Evolutionary conservation across 2,797 vertebrate genomes (phyloP).

Genomic region (Anabas testudineus): DNA sequence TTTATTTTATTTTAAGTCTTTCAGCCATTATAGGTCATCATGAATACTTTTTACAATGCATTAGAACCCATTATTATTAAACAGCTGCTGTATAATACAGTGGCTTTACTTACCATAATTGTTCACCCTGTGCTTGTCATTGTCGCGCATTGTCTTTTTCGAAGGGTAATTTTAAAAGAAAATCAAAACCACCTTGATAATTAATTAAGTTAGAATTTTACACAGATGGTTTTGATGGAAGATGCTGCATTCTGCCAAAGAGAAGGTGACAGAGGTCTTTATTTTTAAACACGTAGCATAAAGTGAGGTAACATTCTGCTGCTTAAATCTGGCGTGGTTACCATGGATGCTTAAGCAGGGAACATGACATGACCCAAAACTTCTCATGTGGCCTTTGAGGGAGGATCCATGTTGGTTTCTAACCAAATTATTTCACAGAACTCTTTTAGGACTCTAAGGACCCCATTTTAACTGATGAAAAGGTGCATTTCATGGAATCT

Average conservation of each 20-base stretch:
- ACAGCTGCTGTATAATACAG: conserved; percentile 10
- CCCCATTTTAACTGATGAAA: no score
- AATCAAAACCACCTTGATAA: conserved; percentile 1
- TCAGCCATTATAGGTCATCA: conserved; percentile 6
- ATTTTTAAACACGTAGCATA: conserved; percentile 7
- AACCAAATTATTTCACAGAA: no score
- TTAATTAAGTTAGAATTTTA: not conserved
- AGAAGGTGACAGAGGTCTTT: not conserved
- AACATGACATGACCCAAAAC: no score
- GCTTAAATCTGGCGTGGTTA: no score
- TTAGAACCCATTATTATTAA: conserved; percentile 15
- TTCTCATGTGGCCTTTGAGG: no score
- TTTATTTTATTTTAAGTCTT: conserved; percentile 19
- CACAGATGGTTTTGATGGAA: conserved; percentile 10
- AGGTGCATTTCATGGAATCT: no score
- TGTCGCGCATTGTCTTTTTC: not conserved
- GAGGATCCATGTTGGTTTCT: no score
- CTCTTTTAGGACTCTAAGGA: no score
- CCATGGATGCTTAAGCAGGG: no score
- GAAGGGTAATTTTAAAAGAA: conserved; percentile 3
- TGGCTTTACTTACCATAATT: not conserved
- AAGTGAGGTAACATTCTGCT: no score
- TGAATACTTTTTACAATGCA: conserved; percentile 11
- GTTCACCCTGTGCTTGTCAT: not conserved
- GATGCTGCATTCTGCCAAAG: conserved; percentile 7